Evolutionary conservation across 2,113 vertebrate species (phyloP).

Genomic region (Oncorhynchus tshawytscha): DNA sequence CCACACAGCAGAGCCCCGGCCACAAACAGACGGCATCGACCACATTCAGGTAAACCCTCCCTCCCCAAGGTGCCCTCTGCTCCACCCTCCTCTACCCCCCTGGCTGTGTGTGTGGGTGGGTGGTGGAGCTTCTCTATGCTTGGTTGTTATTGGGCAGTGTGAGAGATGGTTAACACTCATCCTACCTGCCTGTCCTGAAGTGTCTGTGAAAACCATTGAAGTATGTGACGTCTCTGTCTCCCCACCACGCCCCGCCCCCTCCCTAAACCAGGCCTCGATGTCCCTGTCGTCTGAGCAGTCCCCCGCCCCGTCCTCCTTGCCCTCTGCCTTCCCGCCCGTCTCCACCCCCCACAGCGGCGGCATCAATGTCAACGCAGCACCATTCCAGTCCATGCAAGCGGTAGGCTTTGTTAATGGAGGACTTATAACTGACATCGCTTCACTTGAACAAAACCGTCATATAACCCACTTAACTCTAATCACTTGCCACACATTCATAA

Average conservation of each 20-base stretch:
- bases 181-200: background rate
- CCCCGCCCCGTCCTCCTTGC: constrained; percentile 84
- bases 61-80: background rate
- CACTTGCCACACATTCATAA: background rate
- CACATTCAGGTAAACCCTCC: constrained; percentile 80
- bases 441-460: background rate
- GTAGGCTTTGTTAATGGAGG: constrained; percentile 69
- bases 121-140: background rate
- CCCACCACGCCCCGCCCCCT: background rate
- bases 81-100: no score
- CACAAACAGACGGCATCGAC: constrained; percentile 80
- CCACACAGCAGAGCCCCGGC: constrained; percentile 78
- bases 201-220: constrained; percentile 19
- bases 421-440: background rate
- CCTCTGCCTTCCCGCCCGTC: constrained; percentile 89
- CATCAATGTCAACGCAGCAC: constrained; percentile 98
- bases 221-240: constrained; percentile 4
- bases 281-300: constrained; percentile 88
- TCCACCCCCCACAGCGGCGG: constrained; percentile 92
- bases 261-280: constrained; percentile 79
- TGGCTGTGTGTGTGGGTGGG: background rate
- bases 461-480: background rate
- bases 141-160: background rate
- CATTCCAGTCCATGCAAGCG: constrained; percentile 99
- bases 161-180: background rate